Evolutionary conservation across 1,140 invertebrate species (phyloP), one percentile per base, ranked within the genome.

Genomic region (Diprion similis): DNA sequence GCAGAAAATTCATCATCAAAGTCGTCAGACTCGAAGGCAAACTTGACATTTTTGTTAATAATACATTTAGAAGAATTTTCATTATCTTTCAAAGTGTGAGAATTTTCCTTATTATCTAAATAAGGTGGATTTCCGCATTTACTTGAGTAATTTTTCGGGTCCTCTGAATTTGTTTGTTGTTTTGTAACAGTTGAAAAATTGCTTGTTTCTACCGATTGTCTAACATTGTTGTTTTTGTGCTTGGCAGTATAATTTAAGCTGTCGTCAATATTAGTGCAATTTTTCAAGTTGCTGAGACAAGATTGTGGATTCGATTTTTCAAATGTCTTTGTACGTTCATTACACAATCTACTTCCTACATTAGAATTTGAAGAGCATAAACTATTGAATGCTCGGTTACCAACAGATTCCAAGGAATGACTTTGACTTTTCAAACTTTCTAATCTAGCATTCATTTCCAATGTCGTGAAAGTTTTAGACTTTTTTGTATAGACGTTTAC

Each of bases 401-500:
- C 11, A 59, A 59, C 51, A 59, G 51, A 17, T 59, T 59, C 9
- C 11, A 4, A 15, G 11, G 0, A 10, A 17, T 59, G 11, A 59
- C 4, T 15, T 13, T 59, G 11, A 13, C 13, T 19, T 4, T 19
- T 15, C 15, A 45, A 68, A 11, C 67, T 68, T 68, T 19, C 67
- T 18, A 68, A 18, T 68, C 67, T 68, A 13, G 11, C 67, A 13
- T 59, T 11, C 51, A 59, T 59, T 18, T 68, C 18, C 19, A 18
- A 68, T 7, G 11, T 24, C 11, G 67, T 24, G 13, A 68, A 68
- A 19, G 13, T 67, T 46, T 78, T 76, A n/a, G 76, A 78, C 46
- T 82, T 79, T 2, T 79, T 75, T 2, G 82, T 79, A 74, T 87
- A 88, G 67, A 86, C 80, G 11, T 78, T 83, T 67, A 88, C 71